Conservation (phyloP, 2,888 invertebrate genomes). For the Eupithecia subfuscata region DNA sequence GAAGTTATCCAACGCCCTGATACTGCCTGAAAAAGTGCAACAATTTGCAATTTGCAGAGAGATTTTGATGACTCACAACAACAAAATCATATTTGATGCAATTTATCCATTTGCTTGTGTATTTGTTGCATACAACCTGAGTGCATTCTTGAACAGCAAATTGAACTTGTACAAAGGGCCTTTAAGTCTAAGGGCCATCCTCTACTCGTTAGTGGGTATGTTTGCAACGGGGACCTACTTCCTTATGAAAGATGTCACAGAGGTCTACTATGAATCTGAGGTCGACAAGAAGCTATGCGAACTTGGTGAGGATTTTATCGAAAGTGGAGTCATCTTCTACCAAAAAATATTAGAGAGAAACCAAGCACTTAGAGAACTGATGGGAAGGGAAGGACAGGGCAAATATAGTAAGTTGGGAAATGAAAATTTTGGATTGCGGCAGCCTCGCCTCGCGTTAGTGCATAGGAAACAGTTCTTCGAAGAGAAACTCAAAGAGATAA, state of each 20-base stretch:
- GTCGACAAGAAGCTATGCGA: constrained; percentile 86
- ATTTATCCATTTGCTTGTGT: constrained; percentile 78
- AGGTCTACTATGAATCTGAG: constrained; percentile 84
- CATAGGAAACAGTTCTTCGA: constrained; percentile 88
- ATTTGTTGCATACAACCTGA: constrained; percentile 79
- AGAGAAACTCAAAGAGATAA: constrained; percentile 68
- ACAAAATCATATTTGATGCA: constrained; percentile 84
- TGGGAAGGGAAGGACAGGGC: constrained; percentile 85
- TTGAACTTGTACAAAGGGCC: constrained; percentile 84
- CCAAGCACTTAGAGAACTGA: constrained; percentile 86
- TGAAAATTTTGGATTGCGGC: constrained; percentile 86
- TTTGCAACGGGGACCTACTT: constrained; percentile 86
- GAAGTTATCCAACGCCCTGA: constrained; percentile 86
- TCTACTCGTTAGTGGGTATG: constrained; percentile 83
- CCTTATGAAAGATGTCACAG: constrained; percentile 86
- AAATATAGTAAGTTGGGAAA: constrained; percentile 88
- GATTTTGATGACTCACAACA: constrained; percentile 85
- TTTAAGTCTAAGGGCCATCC: constrained; percentile 62
- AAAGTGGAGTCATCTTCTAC: constrained; percentile 91
- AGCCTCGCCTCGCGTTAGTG: constrained; percentile 86
- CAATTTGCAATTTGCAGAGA: constrained; percentile 92
- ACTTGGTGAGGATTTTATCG: constrained; percentile 85
- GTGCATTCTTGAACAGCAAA: constrained; percentile 79
- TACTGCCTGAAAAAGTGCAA: constrained; percentile 91
- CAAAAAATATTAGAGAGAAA: constrained; percentile 89